Percentiles rank a stretch among this genome's conserved stretches.
Conservation (phyloP, 2,113 vertebrate genomes). For the Galeopterus variegatus region DNA sequence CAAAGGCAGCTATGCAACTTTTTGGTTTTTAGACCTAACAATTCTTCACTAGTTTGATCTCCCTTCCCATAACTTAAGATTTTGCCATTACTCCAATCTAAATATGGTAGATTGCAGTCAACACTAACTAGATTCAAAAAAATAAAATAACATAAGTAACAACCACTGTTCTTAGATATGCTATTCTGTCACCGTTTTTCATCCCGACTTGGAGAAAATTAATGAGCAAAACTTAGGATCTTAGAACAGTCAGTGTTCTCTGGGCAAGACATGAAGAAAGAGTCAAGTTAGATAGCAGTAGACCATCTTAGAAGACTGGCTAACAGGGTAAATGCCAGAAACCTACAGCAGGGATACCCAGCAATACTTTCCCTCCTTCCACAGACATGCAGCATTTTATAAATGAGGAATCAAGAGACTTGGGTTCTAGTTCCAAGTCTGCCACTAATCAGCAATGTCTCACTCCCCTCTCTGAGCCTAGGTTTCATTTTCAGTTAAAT, state of each 20-base stretch:
- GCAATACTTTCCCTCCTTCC: conserved; percentile 12
- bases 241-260: neutral
- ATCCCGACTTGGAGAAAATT: conserved; percentile 56
- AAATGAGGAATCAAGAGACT: conserved; percentile 57
- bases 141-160: conserved; percentile 50
- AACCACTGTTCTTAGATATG: conserved; percentile 43
- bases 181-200: conserved; percentile 20
- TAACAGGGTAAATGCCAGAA: conserved; percentile 48
- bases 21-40: conserved; percentile 32
- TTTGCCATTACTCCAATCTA: conserved; percentile 36
- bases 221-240: conserved; percentile 46
- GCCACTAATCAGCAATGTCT: conserved; percentile 49
- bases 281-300: neutral
- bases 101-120: neutral
- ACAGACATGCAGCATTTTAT: conserved; percentile 28
- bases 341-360: conserved; percentile 2
- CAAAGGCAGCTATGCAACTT: conserved; percentile 40
- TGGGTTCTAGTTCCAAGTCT: conserved; percentile 63
- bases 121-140: conserved; percentile 45
- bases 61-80: conserved; percentile 39
- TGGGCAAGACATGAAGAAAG: conserved; percentile 19
- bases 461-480: conserved; percentile 54
- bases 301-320: neutral
- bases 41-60: conserved; percentile 38
- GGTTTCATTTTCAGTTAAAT: conserved; percentile 77